Conservation (phyloP, 1,140 invertebrate species). For the Drosophila takahashii region DNA sequence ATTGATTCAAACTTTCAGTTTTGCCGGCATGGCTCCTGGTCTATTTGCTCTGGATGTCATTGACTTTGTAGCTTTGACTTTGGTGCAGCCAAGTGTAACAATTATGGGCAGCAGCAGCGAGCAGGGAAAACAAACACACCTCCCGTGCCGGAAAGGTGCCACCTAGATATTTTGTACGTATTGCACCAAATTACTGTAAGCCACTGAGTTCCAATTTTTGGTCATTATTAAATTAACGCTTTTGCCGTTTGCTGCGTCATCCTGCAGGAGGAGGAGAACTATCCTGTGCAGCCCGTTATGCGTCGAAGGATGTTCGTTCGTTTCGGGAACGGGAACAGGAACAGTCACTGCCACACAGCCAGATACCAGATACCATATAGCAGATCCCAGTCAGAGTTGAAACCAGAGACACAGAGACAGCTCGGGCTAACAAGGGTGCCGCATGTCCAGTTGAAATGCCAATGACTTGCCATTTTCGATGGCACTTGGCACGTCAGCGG, state of each 20-base stretch:
- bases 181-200: conserved; percentile 64
- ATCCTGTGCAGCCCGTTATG: conserved; percentile 67
- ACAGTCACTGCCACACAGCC: conserved; percentile 22
- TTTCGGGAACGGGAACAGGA: conserved; percentile 8
- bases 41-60: conserved; percentile 67
- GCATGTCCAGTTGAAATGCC: conserved; percentile 82
- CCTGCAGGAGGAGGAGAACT: conserved; percentile 3
- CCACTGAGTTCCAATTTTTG: conserved; percentile 45
- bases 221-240: conserved; percentile 81
- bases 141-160: conserved; percentile 29
- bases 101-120: conserved; percentile 41
- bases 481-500: conserved; percentile 74
- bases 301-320: conserved; percentile 74
- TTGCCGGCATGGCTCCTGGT: conserved; percentile 21
- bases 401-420: conserved; percentile 47
- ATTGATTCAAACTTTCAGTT: conserved; percentile 65
- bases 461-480: conserved; percentile 81
- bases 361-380: background rate
- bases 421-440: conserved; percentile 77
- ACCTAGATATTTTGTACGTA: conserved; percentile 38
- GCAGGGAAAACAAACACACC: conserved; percentile 53
- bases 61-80: conserved; percentile 79
- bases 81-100: conserved; percentile 73
- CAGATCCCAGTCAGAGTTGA: conserved; percentile 2
- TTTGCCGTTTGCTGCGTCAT: conserved; percentile 67